These are phyloP conservation scores for Dryobota labecula DNA, from an alignment of 2,888 invertebrate genomes.

Conservation along the genomic window DNA sequence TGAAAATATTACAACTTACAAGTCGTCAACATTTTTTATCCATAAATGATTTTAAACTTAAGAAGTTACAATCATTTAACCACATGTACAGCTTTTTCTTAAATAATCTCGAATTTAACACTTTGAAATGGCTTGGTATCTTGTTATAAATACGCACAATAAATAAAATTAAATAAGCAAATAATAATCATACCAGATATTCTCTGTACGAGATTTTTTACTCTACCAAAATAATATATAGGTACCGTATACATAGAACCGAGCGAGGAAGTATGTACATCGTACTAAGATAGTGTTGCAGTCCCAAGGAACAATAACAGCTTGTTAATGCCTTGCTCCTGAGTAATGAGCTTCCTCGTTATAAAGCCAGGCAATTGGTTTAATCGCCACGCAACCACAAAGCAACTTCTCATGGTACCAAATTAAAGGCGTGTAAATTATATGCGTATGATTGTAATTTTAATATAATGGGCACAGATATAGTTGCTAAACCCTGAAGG, in stretches of 20 bases:
- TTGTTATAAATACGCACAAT: neutral
- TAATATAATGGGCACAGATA: slow-evolving; percentile 37
- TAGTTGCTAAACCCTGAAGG: slow-evolving; percentile 25
- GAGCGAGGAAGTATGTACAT: slow-evolving; percentile 46
- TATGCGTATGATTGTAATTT: slow-evolving; percentile 47
- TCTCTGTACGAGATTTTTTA: neutral
- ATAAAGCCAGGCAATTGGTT: slow-evolving; percentile 64
- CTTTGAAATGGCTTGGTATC: neutral
- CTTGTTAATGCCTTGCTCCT: slow-evolving; percentile 63
- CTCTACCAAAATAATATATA: too few species aligned
- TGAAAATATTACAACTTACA: too few species aligned
- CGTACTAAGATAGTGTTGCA: slow-evolving; percentile 38
- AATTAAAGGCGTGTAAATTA: slow-evolving; percentile 61
- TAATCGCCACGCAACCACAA: slow-evolving; percentile 58
- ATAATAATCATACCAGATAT: neutral
- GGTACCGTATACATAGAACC: too few species aligned
- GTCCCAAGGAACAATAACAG: slow-evolving; percentile 60
- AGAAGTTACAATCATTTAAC: neutral
- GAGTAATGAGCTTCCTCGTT: slow-evolving; percentile 68
- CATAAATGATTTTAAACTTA: too few species aligned
- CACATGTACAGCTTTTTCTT: neutral
- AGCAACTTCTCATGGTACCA: slow-evolving; percentile 45
- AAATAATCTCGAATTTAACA: neutral
- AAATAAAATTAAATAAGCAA: too few species aligned
- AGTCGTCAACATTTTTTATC: too few species aligned